Conservation (phyloP, 2,113 vertebrate species). For the Sula dactylatra region DNA sequence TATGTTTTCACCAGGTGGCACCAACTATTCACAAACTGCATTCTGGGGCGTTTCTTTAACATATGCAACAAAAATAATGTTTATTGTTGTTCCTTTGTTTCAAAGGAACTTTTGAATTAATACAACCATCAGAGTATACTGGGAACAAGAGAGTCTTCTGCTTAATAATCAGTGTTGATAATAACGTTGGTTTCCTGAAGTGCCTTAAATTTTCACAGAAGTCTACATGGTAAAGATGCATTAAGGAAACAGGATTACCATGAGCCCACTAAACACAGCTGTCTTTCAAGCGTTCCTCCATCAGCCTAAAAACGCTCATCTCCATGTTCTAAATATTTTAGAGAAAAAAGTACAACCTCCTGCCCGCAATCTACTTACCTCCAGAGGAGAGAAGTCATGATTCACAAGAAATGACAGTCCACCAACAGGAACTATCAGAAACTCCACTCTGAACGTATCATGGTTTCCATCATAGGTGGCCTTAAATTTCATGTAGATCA, state of each 20-base stretch:
- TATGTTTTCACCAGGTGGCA: slow-evolving; percentile 37
- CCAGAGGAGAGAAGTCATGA: slow-evolving; percentile 97
- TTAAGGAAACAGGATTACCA: not conserved
- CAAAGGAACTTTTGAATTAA: not conserved
- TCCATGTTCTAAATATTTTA: not conserved
- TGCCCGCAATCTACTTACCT: slow-evolving; percentile 77
- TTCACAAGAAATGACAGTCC: slow-evolving; percentile 95
- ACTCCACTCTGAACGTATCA: slow-evolving; percentile 97
- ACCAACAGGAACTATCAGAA: slow-evolving; percentile 94
- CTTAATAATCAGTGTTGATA: not conserved
- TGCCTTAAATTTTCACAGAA: not conserved
- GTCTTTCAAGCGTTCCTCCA: not conserved
- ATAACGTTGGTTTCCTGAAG: not conserved
- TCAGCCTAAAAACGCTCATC: not conserved
- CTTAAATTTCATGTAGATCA: slow-evolving; percentile 97
- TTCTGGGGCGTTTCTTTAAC: not conserved
- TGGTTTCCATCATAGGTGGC: slow-evolving; percentile 98
- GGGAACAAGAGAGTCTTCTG: not conserved
- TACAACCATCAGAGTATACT: not conserved
- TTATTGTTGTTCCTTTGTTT: no score
- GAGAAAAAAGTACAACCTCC: not conserved
- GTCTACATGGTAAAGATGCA: not conserved
- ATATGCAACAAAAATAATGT: not conserved
- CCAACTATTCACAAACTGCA: not conserved
- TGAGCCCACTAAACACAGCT: not conserved